Percentiles rank a stretch among this genome's conserved stretches.
Evolutionary conservation across 2,797 vertebrate species (phyloP).

Genomic region (Huso huso): DNA sequence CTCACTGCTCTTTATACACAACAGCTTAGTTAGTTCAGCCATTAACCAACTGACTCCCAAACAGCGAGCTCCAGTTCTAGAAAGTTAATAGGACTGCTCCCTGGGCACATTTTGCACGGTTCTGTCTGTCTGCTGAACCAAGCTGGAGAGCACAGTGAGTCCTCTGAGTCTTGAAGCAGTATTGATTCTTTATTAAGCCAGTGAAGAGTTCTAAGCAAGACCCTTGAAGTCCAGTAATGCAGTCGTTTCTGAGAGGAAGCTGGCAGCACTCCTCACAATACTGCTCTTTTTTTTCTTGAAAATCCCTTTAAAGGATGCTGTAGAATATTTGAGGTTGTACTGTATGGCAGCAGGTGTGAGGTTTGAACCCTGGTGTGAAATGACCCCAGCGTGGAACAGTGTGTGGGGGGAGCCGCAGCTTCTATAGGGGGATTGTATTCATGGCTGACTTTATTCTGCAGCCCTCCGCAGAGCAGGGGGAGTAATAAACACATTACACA

Average conservation of each 20-base stretch:
- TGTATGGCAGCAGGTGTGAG: no score
- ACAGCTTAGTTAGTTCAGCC: conserved; percentile 9
- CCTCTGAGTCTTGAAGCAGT: conserved; percentile 44
- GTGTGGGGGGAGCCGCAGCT: no score
- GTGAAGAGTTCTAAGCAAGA: conserved; percentile 42
- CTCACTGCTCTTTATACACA: background rate
- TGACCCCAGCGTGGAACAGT: no score
- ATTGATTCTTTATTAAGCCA: conserved; percentile 80
- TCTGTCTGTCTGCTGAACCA: conserved; percentile 37
- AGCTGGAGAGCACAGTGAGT: conserved; percentile 35
- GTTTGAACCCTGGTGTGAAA: no score
- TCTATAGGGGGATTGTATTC: no score
- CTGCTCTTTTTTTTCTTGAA: background rate
- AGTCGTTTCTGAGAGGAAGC: conserved; percentile 42
- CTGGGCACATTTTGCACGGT: conserved; percentile 39
- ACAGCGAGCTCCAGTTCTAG: conserved; percentile 1
- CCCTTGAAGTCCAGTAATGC: conserved; percentile 23
- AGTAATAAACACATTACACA: no score
- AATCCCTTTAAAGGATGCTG: background rate
- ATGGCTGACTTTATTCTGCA: no score
- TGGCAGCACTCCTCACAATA: conserved; percentile 24
- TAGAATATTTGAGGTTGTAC: no score
- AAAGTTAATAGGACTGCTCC: conserved; percentile 42
- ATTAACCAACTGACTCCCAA: conserved; percentile 27
- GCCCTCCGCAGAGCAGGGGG: no score